Evolutionary conservation across 35 echinoderm and acorn worm genomes (phyloP).

Genomic region (Nesometra sesokonis): DNA sequence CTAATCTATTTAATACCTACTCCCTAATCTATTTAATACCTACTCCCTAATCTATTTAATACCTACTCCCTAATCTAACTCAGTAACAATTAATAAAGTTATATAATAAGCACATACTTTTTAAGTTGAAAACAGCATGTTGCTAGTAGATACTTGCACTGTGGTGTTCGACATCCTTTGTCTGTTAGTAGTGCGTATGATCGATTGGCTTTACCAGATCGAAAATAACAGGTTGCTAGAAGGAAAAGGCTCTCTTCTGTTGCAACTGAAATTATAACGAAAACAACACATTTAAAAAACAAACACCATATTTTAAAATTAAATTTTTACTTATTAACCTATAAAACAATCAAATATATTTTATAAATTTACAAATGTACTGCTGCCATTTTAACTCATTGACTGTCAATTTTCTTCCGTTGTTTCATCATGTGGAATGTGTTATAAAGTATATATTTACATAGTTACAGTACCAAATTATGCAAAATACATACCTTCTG

Average conservation of each 20-base stretch:
- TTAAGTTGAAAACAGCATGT: constrained; percentile 81
- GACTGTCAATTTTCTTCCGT: not conserved
- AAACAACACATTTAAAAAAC: too few species aligned
- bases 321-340: too few species aligned
- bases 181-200: constrained; percentile 60
- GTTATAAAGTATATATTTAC: not conserved
- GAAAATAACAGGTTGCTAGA: constrained; percentile 87
- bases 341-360: too few species aligned
- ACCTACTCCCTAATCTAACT: too few species aligned
- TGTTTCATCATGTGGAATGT: not conserved
- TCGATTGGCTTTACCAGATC: constrained; percentile 69
- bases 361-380: not conserved
- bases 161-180: constrained; percentile 90
- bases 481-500: constrained; percentile 65
- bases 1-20: too few species aligned
- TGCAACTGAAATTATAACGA: constrained; percentile 44
- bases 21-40: too few species aligned
- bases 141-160: constrained; percentile 77
- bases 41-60: too few species aligned
- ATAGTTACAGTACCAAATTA: not conserved
- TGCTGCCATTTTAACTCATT: not conserved
- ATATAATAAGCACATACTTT: constrained; percentile 50
- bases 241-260: constrained; percentile 89
- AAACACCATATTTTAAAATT: too few species aligned
- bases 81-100: not conserved